Conservation (phyloP, 2,797 vertebrate genomes). For the Anabas testudineus region DNA sequence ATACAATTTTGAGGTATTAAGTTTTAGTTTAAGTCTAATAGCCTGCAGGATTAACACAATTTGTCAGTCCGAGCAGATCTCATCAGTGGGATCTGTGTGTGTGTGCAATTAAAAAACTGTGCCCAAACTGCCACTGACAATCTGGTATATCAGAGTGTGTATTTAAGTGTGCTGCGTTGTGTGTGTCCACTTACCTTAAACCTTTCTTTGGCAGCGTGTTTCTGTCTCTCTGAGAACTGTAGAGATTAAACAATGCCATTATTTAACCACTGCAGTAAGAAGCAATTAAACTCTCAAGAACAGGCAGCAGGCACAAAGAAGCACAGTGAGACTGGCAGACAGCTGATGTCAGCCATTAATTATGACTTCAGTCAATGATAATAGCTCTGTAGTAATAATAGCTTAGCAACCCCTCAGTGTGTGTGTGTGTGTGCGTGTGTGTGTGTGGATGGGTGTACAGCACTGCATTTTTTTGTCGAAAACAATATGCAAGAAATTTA, state of each 20-base stretch:
- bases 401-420: constrained; percentile 16
- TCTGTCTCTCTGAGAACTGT: constrained; percentile 90
- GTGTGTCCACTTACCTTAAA: constrained; percentile 85
- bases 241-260: constrained; percentile 71
- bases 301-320: constrained; percentile 64
- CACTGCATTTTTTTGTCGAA: not conserved
- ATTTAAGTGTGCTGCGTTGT: constrained; percentile 1
- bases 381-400: constrained; percentile 68
- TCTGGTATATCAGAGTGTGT: not conserved
- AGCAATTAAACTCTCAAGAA: constrained; percentile 66
- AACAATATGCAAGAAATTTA: not conserved
- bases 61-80: constrained; percentile 23
- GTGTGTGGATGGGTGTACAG: not conserved
- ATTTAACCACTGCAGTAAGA: constrained; percentile 55
- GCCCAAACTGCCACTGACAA: constrained; percentile 7
- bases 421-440: not conserved
- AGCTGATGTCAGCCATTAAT: constrained; percentile 71
- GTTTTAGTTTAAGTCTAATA: constrained; percentile 10
- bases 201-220: constrained; percentile 97
- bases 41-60: constrained; percentile 31
- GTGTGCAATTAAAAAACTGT: constrained; percentile 15
- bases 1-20: constrained; percentile 24
- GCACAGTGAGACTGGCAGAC: constrained; percentile 52
- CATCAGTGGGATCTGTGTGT: constrained; percentile 32
- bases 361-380: constrained; percentile 74